phyloP scores from a whole-genome alignment of 2,113 vertebrate genomes.

The Vulpes lagopus region DNA sequence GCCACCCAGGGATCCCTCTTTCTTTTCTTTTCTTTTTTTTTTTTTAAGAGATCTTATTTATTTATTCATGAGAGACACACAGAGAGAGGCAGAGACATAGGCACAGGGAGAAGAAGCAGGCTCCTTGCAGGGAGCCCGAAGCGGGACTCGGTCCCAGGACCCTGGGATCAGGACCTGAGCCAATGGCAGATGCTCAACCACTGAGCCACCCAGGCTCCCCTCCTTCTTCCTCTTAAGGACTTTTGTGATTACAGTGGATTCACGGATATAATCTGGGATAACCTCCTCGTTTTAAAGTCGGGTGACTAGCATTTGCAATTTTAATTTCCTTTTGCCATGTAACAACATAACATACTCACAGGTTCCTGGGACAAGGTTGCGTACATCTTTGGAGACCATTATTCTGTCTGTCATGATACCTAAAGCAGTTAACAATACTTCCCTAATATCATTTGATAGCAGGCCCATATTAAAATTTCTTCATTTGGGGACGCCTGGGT shows the following conservation, averaged over 20 bases:
- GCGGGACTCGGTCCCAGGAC: too few relatives aligned
- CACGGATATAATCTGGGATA: background rate
- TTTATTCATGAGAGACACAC: too few relatives aligned
- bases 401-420: background rate
- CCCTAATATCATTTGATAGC: background rate
- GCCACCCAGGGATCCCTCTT: too few relatives aligned
- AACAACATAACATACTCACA: background rate
- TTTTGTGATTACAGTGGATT: background rate
- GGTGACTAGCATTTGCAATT: background rate
- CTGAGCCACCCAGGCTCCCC: too few relatives aligned
- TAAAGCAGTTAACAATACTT: background rate
- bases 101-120: too few relatives aligned
- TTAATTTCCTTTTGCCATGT: background rate
- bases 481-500: background rate
- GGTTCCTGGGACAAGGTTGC: background rate
- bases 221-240: background rate
- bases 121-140: too few relatives aligned
- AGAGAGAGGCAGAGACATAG: too few relatives aligned
- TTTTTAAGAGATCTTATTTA: too few relatives aligned
- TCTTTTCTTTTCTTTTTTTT: too few relatives aligned
- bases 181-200: too few relatives aligned
- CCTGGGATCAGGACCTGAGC: too few relatives aligned
- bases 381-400: background rate
- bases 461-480: background rate
- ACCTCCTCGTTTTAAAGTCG: background rate